Percentiles rank a stretch among this genome's conserved stretches.
phyloP scores from a whole-genome alignment of 2,797 vertebrate genomes.

The Parambassis ranga region DNA sequence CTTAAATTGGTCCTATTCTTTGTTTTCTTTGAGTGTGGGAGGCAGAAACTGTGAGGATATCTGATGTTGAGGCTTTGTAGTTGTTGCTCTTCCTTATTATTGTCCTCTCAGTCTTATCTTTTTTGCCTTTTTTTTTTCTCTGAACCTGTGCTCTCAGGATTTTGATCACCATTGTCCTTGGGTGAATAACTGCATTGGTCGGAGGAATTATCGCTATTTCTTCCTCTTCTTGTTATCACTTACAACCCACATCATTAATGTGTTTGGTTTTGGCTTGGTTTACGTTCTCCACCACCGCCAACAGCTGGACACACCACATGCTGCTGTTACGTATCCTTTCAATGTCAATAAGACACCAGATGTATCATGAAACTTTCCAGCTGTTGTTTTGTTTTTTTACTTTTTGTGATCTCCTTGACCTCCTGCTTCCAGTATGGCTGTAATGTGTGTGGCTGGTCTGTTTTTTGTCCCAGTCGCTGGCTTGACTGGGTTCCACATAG shows the following conservation, averaged over 20 bases:
- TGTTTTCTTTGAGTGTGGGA: slow-evolving; percentile 3
- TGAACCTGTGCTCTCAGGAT: slow-evolving; percentile 79
- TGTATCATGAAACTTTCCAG: background rate
- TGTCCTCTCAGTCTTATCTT: background rate
- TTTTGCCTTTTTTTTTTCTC: background rate
- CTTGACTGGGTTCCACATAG: slow-evolving; percentile 96
- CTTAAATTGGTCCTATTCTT: slow-evolving; percentile 27
- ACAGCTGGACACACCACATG: slow-evolving; percentile 86
- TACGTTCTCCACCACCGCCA: slow-evolving; percentile 91
- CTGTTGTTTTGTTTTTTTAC: background rate
- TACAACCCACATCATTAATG: slow-evolving; percentile 91
- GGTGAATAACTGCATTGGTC: slow-evolving; percentile 98
- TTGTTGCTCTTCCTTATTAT: background rate
- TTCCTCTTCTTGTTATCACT: slow-evolving; percentile 97
- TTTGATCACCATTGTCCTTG: slow-evolving; percentile 99
- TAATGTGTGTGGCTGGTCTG: slow-evolving; percentile 96
- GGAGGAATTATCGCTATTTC: slow-evolving; percentile 98
- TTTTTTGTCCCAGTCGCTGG: slow-evolving; percentile 97
- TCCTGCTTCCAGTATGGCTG: slow-evolving; percentile 86
- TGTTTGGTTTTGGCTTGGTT: slow-evolving; percentile 94
- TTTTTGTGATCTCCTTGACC: slow-evolving; percentile 52
- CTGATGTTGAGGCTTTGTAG: background rate
- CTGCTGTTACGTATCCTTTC: slow-evolving; percentile 97
- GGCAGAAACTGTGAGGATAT: background rate
- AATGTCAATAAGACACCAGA: background rate